phyloP scores from a whole-genome alignment of 1,140 invertebrate species.

The Proales similis region DNA sequence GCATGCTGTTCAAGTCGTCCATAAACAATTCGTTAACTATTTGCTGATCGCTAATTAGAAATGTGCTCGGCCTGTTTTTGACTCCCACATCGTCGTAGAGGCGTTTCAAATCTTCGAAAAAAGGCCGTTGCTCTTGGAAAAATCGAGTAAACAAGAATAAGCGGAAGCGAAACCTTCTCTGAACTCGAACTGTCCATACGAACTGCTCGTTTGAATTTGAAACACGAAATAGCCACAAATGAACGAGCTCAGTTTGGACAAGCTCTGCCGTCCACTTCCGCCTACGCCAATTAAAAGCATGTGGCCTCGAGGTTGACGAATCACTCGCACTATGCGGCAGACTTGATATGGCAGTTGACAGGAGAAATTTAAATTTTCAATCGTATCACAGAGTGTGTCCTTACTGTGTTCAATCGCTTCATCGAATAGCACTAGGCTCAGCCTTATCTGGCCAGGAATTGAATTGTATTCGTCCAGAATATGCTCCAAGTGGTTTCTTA shows the following conservation, averaged over 20 bases:
- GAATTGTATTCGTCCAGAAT: slow-evolving; percentile 72
- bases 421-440: slow-evolving; percentile 72
- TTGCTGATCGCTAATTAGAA: slow-evolving; percentile 71
- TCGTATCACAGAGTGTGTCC: too few relatives aligned
- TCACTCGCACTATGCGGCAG: slow-evolving; percentile 67
- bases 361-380: background rate
- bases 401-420: slow-evolving; percentile 69
- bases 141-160: too few relatives aligned
- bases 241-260: slow-evolving; percentile 47
- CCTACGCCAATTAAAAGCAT: slow-evolving; percentile 73
- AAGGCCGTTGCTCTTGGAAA: too few relatives aligned
- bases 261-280: slow-evolving; percentile 52
- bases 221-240: slow-evolving; percentile 69
- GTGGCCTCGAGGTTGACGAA: slow-evolving; percentile 72
- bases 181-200: slow-evolving; percentile 68
- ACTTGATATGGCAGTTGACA: slow-evolving; percentile 57
- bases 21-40: slow-evolving; percentile 51
- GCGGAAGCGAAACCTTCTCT: slow-evolving; percentile 58
- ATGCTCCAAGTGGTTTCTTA: slow-evolving; percentile 61
- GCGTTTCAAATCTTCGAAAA: slow-evolving; percentile 63
- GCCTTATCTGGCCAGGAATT: slow-evolving; percentile 63
- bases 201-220: slow-evolving; percentile 68
- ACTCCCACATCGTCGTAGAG: slow-evolving; percentile 66
- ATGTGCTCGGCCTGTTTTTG: slow-evolving; percentile 65
- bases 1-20: slow-evolving; percentile 53